These are phyloP conservation scores for Drosophila kohkoa DNA, from an alignment of 1,140 invertebrate genomes.

Conservation along the genomic window DNA sequence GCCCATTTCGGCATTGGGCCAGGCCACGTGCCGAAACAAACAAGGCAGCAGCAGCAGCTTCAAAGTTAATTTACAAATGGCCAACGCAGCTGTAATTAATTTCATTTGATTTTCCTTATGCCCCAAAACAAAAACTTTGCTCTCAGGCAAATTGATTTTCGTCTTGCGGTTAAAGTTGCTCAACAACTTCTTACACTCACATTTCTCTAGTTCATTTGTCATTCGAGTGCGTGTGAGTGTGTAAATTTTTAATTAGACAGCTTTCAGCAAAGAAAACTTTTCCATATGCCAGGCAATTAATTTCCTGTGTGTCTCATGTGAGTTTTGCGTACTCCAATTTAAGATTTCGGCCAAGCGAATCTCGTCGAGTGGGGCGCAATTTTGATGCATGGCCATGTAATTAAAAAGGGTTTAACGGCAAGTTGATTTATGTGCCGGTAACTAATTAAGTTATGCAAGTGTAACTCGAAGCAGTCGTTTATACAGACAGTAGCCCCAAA, in stretches of 20 bases:
- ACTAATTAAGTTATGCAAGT: constrained; percentile 72
- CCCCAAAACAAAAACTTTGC: constrained; percentile 67
- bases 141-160: constrained; percentile 78
- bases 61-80: constrained; percentile 80
- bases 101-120: constrained; percentile 73
- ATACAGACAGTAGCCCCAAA: background rate
- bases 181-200: constrained; percentile 15
- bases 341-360: constrained; percentile 44
- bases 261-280: constrained; percentile 73
- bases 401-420: constrained; percentile 77
- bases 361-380: constrained; percentile 9
- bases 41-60: constrained; percentile 11
- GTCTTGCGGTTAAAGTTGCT: constrained; percentile 38
- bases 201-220: constrained; percentile 23
- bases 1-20: background rate
- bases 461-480: constrained; percentile 1
- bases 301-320: constrained; percentile 41
- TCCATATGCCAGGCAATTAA: constrained; percentile 67
- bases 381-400: constrained; percentile 72
- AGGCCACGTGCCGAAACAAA: constrained; percentile 55
- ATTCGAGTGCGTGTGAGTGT: constrained; percentile 38
- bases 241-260: constrained; percentile 78
- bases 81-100: constrained; percentile 72
- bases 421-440: constrained; percentile 72
- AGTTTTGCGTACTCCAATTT: constrained; percentile 16